These are phyloP conservation scores for Gymnoscopelus braueri DNA, from an alignment of 2,797 vertebrate species.

Conservation along the genomic window DNA sequence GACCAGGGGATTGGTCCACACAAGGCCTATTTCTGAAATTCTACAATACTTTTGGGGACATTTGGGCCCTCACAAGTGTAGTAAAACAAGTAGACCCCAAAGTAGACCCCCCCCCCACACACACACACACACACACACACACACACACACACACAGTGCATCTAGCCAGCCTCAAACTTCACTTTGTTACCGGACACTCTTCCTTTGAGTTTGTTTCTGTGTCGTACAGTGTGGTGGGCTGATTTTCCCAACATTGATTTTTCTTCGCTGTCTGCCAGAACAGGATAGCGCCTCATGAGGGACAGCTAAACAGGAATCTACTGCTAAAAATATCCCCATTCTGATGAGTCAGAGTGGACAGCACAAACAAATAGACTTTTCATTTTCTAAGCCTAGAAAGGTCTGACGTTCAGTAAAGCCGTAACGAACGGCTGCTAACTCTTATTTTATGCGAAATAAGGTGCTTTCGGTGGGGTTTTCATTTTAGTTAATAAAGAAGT, in stretches of 20 bases:
- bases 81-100: not conserved
- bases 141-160: constrained; percentile 4
- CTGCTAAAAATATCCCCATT: constrained; percentile 74
- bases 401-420: constrained; percentile 33
- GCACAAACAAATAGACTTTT: constrained; percentile 66
- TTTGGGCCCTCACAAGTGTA: no score
- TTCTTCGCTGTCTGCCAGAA: constrained; percentile 54
- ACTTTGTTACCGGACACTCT: constrained; percentile 23
- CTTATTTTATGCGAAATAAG: not conserved
- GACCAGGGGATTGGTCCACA: no score
- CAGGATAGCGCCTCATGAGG: constrained; percentile 52
- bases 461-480: constrained; percentile 38
- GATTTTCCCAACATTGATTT: constrained; percentile 64
- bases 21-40: no score
- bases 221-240: constrained; percentile 28
- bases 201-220: constrained; percentile 22
- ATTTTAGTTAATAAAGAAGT: constrained; percentile 35
- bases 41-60: no score
- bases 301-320: constrained; percentile 67
- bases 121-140: constrained; percentile 15
- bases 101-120: not conserved
- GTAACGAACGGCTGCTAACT: constrained; percentile 32
- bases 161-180: not conserved
- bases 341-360: constrained; percentile 74
- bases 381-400: constrained; percentile 36